Base-by-base conservation (phyloP, 1,140 invertebrate genomes). In the Oscheius sp. region DNA sequence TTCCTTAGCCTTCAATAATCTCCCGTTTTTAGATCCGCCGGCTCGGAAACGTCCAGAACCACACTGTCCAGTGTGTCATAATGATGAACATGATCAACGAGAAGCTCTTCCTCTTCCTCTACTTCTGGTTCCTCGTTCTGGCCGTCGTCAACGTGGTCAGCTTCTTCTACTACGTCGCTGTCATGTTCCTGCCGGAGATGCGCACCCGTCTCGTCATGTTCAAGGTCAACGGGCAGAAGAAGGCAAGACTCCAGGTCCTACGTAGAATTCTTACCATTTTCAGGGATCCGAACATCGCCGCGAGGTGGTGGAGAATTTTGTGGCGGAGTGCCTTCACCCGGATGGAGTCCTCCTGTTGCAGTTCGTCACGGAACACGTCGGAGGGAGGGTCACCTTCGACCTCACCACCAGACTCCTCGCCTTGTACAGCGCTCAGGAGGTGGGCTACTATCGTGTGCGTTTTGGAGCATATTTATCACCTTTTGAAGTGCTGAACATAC, bases 11-110 rank as follows among this genome's bases (percentile, higher is more conserved):
- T 34, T 46, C 52, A 4, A 29, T 55, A 4, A 55, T 20, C 31
- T 3, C 10, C 3, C 3, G n/a, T n/a, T n/a, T n/a, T 61, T 34
- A 49, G 83, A n/a, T n/a, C n/a, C n/a, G n/a, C n/a, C n/a, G n/a
- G n/a, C n/a, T n/a, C 32, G 79, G 79, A 20, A 79, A 81, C 36
- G 29, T 61, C 18, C 82, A 83, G 64, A 46, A 69, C 2, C 68
- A 82, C 45, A 77, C 79, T 36, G 71, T 81, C 28, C 80, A 81
- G 70, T 81, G 80, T 58, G 82, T 81, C 34, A 80, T 81, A 3
- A 84, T 82, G 79, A 78, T 81, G 73, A 81, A 81, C 58, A 82
- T 84, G 79, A 81, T 81, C 70, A 81, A 84, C 46, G 80, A 83
- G 68, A 83, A 84, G 70, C 38, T 42, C 38, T 42, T 10, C 38